Evolutionary conservation across 2,797 vertebrate genomes (phyloP), one percentile per base, ranked within the genome.

Genomic region (Philypnodon macrostomus): DNA sequence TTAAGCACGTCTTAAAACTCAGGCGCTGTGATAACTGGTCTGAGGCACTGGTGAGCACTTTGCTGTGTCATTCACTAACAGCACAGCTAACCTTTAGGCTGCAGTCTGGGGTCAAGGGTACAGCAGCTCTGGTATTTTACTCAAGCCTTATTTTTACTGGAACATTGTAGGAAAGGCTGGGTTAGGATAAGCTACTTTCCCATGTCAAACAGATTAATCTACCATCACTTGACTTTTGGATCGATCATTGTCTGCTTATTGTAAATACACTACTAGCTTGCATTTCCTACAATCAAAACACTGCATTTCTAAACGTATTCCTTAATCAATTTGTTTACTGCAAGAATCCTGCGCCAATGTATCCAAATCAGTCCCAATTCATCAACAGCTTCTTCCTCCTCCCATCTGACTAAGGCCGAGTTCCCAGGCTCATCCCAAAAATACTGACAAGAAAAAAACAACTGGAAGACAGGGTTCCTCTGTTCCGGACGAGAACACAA

Each of bases 1-100:
- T 85, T 86, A 88, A 85, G 77, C 65, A 42, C 34, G 67, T 84
- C 81, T 85, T 86, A 85, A 85, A 86, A 81, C 75, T 69, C 53
- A 40, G 67, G 55, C 71, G 73, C 49, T 58, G 72, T 84, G 79
- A 85, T 79, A 83, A 83, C 76, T 41, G 76, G 79, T 85, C 79
- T 83, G 66, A 77, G 73, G 58, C 61, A 64, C 74, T 58, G 70
- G 70, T 65, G 71, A 47, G 72, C 53, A 59, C 59, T 53, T 33
- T 30, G 2, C 35, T 48, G 66, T 53, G 73, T 74, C 69, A 48
- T 71, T 75, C 65, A 72, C 59, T 70, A 42, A 41, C 56, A 12
- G 51, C 63, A 66, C 59, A 52, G 74, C 72, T 70, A 70, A 77
- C 73, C 66, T 62, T 64, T 62, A 78, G 61, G 75, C 46, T 39